phyloP scores from a whole-genome alignment of 2,113 vertebrate species.

The Potamarius usumacintae region DNA sequence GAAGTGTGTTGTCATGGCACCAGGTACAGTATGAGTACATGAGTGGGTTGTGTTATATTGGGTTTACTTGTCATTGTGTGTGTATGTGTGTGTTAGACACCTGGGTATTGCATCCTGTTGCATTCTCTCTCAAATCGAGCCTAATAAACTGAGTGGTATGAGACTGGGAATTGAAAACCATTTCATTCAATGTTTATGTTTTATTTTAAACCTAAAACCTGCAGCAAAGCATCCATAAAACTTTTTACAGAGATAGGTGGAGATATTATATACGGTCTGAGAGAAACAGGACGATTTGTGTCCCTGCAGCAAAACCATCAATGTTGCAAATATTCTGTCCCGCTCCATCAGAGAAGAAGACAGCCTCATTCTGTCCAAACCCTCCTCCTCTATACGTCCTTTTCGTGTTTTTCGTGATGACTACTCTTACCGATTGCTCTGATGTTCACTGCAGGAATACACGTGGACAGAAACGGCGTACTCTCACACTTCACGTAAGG shows the following conservation, averaged over 20 bases:
- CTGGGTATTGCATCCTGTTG: background rate
- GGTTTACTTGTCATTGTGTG: background rate
- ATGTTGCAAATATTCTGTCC: background rate
- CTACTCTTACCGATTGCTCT: constrained; percentile 5
- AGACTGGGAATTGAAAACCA: background rate
- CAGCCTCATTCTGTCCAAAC: background rate
- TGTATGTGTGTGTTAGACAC: constrained; percentile 17
- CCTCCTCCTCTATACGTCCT: too few species aligned
- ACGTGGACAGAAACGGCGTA: background rate
- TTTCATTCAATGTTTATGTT: background rate
- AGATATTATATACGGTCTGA: background rate
- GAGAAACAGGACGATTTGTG: background rate
- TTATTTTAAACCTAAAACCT: background rate
- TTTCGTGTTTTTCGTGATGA: background rate
- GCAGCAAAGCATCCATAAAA: background rate
- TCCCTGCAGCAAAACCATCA: background rate
- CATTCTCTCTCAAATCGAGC: background rate
- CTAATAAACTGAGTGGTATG: background rate
- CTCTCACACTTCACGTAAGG: background rate
- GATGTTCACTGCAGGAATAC: background rate
- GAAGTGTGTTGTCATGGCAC: constrained; percentile 69
- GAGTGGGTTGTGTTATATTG: constrained; percentile 66
- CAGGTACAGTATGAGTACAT: constrained; percentile 62
- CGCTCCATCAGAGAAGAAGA: background rate
- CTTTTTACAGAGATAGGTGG: background rate